Percentiles rank a stretch among this genome's conserved stretches.
Conservation (phyloP, 1,140 invertebrate genomes). For the Bradysia coprophila region DNA sequence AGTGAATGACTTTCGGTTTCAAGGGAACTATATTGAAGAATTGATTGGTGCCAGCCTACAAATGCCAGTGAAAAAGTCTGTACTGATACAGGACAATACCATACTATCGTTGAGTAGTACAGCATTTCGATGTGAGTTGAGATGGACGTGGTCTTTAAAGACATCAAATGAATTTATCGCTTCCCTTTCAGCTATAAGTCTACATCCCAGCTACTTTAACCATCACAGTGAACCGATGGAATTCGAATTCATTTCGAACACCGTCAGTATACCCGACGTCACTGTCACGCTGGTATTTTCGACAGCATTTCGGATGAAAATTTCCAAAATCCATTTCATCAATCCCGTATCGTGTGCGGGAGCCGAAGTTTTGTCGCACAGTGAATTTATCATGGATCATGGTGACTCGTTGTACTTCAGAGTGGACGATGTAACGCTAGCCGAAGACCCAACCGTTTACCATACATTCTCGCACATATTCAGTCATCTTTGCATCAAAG, state of each 20-base stretch:
- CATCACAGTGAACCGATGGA: constrained; percentile 14
- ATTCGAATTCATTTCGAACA: constrained; percentile 19
- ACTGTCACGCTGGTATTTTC: background rate
- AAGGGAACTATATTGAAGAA: constrained; percentile 13
- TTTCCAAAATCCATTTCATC: background rate
- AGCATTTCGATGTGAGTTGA: constrained; percentile 12
- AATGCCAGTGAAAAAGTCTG: constrained; percentile 13
- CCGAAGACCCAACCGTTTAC: background rate
- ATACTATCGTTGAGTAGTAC: constrained; percentile 16
- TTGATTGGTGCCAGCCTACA: constrained; percentile 18
- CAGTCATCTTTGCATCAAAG: constrained; percentile 2
- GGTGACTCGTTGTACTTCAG: background rate
- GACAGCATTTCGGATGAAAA: background rate
- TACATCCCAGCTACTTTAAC: background rate
- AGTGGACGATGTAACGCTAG: background rate
- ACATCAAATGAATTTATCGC: background rate
- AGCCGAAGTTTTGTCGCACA: background rate
- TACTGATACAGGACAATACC: constrained; percentile 13
- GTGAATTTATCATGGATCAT: background rate
- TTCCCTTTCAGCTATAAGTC: background rate
- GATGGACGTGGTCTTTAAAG: too few relatives aligned
- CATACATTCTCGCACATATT: background rate
- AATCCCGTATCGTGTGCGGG: background rate
- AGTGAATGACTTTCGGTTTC: constrained; percentile 15
- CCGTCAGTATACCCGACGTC: constrained; percentile 7